Percentiles rank a stretch among this genome's conserved stretches.
Conservation (phyloP, 2,888 invertebrate genomes). For the Drosophila maculinotata region DNA sequence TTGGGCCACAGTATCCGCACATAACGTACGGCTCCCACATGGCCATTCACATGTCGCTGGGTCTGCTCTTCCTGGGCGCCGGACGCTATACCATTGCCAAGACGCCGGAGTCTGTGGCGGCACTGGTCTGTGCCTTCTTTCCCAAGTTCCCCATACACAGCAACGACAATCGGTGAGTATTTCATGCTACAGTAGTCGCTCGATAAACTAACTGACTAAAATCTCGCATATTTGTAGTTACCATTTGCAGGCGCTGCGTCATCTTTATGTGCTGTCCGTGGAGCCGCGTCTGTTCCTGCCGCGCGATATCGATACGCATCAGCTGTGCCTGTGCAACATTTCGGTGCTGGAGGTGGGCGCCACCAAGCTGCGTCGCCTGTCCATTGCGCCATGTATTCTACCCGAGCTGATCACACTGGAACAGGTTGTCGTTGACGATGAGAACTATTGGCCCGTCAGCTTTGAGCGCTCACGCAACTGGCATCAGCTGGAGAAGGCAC, state of each 20-base stretch:
- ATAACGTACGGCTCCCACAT: slow-evolving; percentile 96
- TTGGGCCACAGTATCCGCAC: slow-evolving; percentile 89
- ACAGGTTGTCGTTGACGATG: slow-evolving; percentile 92
- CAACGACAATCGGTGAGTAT: slow-evolving; percentile 94
- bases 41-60: slow-evolving; percentile 97
- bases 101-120: slow-evolving; percentile 93
- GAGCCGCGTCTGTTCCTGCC: slow-evolving; percentile 96
- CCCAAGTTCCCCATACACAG: slow-evolving; percentile 98
- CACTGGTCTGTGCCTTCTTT: slow-evolving; percentile 96
- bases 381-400: slow-evolving; percentile 93
- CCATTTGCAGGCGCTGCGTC: slow-evolving; percentile 98
- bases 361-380: slow-evolving; percentile 86
- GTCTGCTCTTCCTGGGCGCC: slow-evolving; percentile 96
- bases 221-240: slow-evolving; percentile 87
- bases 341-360: slow-evolving; percentile 86
- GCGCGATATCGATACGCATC: slow-evolving; percentile 92
- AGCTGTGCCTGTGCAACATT: slow-evolving; percentile 93
- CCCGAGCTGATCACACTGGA: slow-evolving; percentile 91
- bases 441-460: slow-evolving; percentile 95
- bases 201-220: neutral
- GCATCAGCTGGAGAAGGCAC: slow-evolving; percentile 90
- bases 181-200: neutral
- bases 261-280: slow-evolving; percentile 97
- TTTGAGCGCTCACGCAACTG: slow-evolving; percentile 94
- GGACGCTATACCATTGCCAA: slow-evolving; percentile 94